These are phyloP conservation scores for Galerucella calmariensis DNA, from an alignment of 2,888 invertebrate species.

Conservation along the genomic window DNA sequence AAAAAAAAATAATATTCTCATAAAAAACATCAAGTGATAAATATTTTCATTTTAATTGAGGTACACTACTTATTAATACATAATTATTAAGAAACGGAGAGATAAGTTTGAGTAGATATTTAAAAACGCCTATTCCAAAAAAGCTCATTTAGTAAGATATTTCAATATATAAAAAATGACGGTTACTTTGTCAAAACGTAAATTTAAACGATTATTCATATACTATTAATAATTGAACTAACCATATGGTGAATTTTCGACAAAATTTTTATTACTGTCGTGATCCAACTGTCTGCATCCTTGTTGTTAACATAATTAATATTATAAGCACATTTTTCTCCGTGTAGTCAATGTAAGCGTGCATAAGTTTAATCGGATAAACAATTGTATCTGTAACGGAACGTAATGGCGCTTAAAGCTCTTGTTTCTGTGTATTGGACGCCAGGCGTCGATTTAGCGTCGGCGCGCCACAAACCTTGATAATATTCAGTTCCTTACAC, in stretches of 20 bases:
- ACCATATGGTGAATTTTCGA: neutral
- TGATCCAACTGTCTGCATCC: neutral
- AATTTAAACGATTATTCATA: too few species aligned
- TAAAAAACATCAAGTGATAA: too few species aligned
- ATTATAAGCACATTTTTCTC: neutral
- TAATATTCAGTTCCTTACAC: slow-evolving; percentile 50
- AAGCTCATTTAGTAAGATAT: too few species aligned
- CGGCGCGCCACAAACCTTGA: slow-evolving; percentile 55
- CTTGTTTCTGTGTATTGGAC: slow-evolving; percentile 55
- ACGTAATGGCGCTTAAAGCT: slow-evolving; percentile 46
- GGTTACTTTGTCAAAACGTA: too few species aligned
- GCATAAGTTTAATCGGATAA: slow-evolving; percentile 28
- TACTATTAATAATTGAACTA: too few species aligned
- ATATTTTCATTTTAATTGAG: too few species aligned
- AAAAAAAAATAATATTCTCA: too few species aligned
- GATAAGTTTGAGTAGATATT: too few species aligned
- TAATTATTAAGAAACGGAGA: too few species aligned
- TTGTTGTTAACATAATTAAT: neutral
- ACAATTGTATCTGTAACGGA: slow-evolving; percentile 28
- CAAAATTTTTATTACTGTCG: neutral
- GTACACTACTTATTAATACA: too few species aligned
- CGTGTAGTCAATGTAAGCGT: slow-evolving; percentile 2
- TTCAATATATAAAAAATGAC: too few species aligned
- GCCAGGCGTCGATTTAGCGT: slow-evolving; percentile 37
- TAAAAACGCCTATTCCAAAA: too few species aligned